Percentiles rank a stretch among this genome's conserved stretches.
These are phyloP conservation scores for Connochaetes taurinus DNA, from an alignment of 2,113 vertebrate species.

Conservation along the genomic window DNA sequence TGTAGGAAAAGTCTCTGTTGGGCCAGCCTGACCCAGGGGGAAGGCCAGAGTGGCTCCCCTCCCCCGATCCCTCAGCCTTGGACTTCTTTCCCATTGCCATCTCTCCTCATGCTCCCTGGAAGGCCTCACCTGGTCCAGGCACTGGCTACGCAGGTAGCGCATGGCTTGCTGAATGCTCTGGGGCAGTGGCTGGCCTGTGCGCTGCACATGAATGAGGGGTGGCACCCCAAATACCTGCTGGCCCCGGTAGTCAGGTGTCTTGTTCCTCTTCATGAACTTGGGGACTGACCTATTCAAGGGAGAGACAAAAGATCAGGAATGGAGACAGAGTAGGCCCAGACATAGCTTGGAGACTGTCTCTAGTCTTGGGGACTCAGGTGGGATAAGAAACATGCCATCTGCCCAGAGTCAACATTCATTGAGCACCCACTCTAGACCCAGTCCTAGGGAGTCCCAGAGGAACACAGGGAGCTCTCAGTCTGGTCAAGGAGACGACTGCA, in stretches of 20 bases:
- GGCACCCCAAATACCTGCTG: constrained; percentile 88
- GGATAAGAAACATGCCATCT: neutral
- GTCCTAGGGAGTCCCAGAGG: neutral
- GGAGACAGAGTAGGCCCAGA: fast-evolving
- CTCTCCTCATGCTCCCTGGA: neutral
- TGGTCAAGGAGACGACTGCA: neutral
- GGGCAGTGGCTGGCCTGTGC: constrained; percentile 86
- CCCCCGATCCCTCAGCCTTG: neutral
- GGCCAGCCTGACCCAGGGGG: neutral
- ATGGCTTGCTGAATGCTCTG: constrained; percentile 93
- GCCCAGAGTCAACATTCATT: neutral
- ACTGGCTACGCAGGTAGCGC: constrained; percentile 87
- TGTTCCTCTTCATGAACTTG: constrained; percentile 91
- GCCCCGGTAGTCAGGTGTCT: constrained; percentile 85
- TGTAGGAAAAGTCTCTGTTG: neutral
- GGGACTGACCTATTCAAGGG: constrained; percentile 82
- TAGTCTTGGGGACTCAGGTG: fast-evolving
- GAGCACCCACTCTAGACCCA: neutral
- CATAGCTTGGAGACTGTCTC: neutral
- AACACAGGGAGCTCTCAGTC: neutral
- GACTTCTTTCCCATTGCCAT: neutral
- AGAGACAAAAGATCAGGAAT: neutral
- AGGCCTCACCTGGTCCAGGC: constrained; percentile 85
- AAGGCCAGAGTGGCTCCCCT: neutral
- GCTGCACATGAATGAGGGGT: constrained; percentile 82